Percentiles rank a stretch among this genome's conserved stretches.
phyloP scores from a whole-genome alignment of 2,797 vertebrate genomes.

The Aotus griseimembra region DNA sequence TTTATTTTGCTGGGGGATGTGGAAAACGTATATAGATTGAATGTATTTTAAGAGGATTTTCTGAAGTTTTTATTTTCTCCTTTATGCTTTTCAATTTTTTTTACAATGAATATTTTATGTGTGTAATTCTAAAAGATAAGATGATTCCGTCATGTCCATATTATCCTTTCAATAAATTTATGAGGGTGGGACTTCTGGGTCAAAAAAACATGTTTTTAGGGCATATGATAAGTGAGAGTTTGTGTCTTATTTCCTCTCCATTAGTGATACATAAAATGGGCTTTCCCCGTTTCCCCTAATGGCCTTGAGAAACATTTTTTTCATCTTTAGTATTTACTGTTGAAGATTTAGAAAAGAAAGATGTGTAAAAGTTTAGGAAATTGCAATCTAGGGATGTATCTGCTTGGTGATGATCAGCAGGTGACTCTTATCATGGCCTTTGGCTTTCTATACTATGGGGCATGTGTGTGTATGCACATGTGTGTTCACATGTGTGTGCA shows the following conservation, averaged over 20 bases:
- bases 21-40: neutral
- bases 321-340: neutral
- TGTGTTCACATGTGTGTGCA: neutral
- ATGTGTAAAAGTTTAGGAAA: neutral
- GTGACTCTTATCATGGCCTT: neutral
- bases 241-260: neutral
- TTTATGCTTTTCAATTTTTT: neutral
- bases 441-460: neutral
- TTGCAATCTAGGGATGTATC: accelerated
- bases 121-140: neutral
- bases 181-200: neutral
- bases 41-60: neutral
- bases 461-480: neutral
- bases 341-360: neutral
- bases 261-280: neutral
- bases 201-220: neutral
- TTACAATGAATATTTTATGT: neutral
- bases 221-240: neutral
- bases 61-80: neutral
- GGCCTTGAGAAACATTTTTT: neutral
- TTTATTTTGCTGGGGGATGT: neutral
- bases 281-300: neutral
- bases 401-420: accelerated
- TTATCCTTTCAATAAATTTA: neutral
- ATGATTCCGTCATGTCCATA: neutral